phyloP scores from a whole-genome alignment of 1,140 invertebrate species.

The Eurosta solidaginis region DNA sequence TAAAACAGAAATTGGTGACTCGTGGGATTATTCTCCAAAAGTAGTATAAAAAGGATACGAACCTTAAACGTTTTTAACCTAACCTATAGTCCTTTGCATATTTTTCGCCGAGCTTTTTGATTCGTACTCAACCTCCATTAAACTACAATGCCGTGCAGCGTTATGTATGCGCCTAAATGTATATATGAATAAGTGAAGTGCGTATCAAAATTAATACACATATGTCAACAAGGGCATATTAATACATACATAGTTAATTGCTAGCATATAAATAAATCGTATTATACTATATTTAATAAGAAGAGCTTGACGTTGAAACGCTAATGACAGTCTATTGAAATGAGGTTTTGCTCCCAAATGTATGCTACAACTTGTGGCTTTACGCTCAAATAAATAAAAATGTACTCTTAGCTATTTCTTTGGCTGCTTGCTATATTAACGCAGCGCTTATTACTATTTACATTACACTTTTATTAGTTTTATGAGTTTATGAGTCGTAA shows the following conservation, averaged over 20 bases:
- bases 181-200: background rate
- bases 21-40: too few species aligned
- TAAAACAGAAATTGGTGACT: too few species aligned
- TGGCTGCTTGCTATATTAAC: background rate
- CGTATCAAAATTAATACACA: conserved; percentile 26
- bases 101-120: too few species aligned
- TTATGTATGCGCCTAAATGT: background rate
- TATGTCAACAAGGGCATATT: background rate
- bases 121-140: too few species aligned
- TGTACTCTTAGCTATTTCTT: background rate
- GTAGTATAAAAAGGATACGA: too few species aligned
- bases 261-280: background rate
- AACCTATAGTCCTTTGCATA: too few species aligned
- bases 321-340: background rate
- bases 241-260: background rate
- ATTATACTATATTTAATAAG: background rate
- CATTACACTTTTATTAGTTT: conserved; percentile 25
- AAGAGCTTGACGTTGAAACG: too few species aligned
- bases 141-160: too few species aligned
- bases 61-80: too few species aligned
- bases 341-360: background rate
- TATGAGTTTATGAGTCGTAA: too few species aligned
- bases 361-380: background rate
- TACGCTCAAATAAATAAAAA: background rate
- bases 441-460: conserved; percentile 3